These are phyloP conservation scores for Notospermus geniculatus DNA, from an alignment of 1,140 invertebrate species.

Conservation along the genomic window DNA sequence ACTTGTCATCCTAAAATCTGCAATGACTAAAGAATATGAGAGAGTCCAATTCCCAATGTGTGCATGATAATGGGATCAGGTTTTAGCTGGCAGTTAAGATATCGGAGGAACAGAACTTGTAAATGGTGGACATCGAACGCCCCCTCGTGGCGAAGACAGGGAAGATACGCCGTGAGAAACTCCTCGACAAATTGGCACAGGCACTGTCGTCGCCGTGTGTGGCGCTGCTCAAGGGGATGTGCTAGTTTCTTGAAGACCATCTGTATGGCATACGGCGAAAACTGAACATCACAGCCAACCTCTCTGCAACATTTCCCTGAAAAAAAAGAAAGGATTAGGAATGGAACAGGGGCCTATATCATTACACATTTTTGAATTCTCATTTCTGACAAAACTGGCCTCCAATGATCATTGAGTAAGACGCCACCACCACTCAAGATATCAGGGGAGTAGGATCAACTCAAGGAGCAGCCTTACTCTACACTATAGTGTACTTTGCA, in stretches of 20 bases:
- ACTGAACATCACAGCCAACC: conserved; percentile 17
- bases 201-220: conserved; percentile 21
- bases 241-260: conserved; percentile 19
- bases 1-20: background rate
- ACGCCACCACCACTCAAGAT: no score
- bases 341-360: no score
- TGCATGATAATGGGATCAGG: conserved; percentile 13
- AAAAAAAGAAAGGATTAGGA: background rate
- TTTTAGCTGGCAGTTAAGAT: conserved; percentile 16
- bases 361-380: no score
- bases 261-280: conserved; percentile 17
- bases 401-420: no score
- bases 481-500: no score
- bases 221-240: conserved; percentile 18
- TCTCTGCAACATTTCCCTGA: conserved; percentile 13
- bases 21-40: background rate
- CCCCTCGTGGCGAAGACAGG: conserved; percentile 13
- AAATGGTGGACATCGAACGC: conserved; percentile 12
- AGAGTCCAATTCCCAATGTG: conserved; percentile 11
- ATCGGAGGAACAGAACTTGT: conserved; percentile 13
- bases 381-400: no score
- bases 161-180: conserved; percentile 23
- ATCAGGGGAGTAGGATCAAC: no score
- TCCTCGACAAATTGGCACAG: conserved; percentile 26
- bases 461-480: no score